Evolutionary conservation across 2,797 vertebrate species (phyloP), one percentile per base, ranked within the genome.

Genomic region (Micromesistius poutassou): DNA sequence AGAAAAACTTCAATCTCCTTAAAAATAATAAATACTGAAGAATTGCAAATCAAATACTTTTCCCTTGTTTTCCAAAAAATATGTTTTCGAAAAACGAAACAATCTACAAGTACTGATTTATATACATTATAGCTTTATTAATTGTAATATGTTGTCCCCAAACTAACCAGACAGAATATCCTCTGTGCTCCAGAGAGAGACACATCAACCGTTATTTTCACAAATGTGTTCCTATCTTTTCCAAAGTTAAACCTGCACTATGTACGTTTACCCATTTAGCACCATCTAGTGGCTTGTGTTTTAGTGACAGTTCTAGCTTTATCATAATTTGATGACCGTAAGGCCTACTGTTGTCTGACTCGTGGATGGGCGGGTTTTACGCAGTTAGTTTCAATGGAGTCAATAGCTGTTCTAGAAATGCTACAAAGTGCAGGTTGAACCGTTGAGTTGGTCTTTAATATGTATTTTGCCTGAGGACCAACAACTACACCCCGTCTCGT

Each of bases 221-320:
- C 55, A 1, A 62, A 62, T 62, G 46, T 55, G 46, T 22, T 55
- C 46, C 46, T 25, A 62, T 10, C n/a, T 62, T 25, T 62, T 1
- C 46, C n/a, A 62, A 62, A 62, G 22, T 62, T 62, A 62, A 62
- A 62, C 55, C 55, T 62, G 55, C 55, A 62, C 55, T 62, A 62
- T 62, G 55, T 62, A 25, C 7, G 22, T 62, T 25, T 62, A 4
- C 55, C 55, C 55, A 62, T 62, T 10, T 10, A 62, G 55, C 55
- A 62, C 5, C 55, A 7, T 62, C 55, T 62, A 25, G 55, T 25
- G 55, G 55, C 7, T 62, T 25, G 55, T 6, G 22, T n/a, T 62
- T 22, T n/a, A n/a, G 22, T 8, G n/a, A 62, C 7, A 25, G 22
- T 62, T 62, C 6, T 25, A 25, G 16, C 19, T 22, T 7, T 38